phyloP scores from a whole-genome alignment of 2,113 vertebrate species.

The Colaptes auratus region DNA sequence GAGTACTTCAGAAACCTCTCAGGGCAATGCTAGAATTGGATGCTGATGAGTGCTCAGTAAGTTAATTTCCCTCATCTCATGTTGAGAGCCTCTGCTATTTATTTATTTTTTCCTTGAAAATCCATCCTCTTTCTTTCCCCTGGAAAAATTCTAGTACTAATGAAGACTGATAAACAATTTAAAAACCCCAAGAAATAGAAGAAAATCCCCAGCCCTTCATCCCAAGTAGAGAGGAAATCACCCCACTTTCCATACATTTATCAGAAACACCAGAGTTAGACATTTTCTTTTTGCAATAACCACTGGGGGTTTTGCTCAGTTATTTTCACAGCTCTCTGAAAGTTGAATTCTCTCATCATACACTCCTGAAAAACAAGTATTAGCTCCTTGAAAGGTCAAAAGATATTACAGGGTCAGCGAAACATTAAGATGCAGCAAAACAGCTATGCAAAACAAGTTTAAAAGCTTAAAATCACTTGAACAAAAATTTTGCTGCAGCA shows the following conservation, averaged over 20 bases:
- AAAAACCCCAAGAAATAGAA: not conserved
- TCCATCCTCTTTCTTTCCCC: not conserved
- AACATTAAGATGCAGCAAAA: not conserved
- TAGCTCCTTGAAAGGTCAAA: not conserved
- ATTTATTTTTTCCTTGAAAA: not conserved
- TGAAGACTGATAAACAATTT: not conserved
- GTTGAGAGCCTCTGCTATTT: not conserved
- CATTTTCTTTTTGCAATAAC: not conserved
- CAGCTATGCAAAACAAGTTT: not conserved
- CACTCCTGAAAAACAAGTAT: not conserved
- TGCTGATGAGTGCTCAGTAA: not conserved
- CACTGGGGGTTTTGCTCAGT: not conserved
- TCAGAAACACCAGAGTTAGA: not conserved
- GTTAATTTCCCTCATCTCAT: not conserved
- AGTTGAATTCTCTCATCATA: not conserved
- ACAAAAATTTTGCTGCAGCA: not conserved
- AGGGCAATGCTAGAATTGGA: not conserved
- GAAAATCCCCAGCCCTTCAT: not conserved
- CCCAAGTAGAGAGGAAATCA: not conserved
- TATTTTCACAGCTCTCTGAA: not conserved
- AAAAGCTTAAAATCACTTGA: not conserved
- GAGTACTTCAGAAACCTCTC: not conserved
- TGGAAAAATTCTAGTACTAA: not conserved
- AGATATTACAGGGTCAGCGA: not conserved
- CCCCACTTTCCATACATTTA: not conserved